Percentiles rank a stretch among this genome's conserved stretches.
Evolutionary conservation across 2,113 vertebrate species (phyloP).

Genomic region (Paraplagusia blochii): DNA sequence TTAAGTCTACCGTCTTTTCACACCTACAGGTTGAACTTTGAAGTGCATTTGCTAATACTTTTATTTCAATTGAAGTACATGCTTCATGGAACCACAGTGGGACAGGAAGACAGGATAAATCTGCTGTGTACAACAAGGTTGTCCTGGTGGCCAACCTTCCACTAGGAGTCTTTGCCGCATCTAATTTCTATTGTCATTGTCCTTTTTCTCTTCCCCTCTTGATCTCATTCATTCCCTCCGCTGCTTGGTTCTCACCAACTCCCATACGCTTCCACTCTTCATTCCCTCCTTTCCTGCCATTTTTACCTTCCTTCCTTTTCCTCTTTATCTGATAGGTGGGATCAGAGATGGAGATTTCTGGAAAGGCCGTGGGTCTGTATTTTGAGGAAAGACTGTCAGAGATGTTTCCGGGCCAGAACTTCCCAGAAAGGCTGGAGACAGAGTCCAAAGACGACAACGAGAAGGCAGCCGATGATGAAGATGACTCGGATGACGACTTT

Average conservation of each 20-base stretch:
- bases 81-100: constrained; percentile 64
- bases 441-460: constrained; percentile 79
- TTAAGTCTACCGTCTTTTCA: no score
- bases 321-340: constrained; percentile 79
- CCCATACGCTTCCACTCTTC: constrained; percentile 38
- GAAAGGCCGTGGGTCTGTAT: constrained; percentile 89
- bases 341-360: constrained; percentile 96
- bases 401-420: constrained; percentile 92
- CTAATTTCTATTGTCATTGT: constrained; percentile 69
- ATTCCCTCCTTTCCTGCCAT: constrained; percentile 20
- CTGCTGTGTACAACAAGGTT: constrained; percentile 83
- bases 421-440: constrained; percentile 84
- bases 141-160: constrained; percentile 69
- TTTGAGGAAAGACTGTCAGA: constrained; percentile 94
- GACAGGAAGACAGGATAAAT: constrained; percentile 43
- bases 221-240: constrained; percentile 43
- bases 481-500: constrained; percentile 95
- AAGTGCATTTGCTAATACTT: no score
- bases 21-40: no score
- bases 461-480: constrained; percentile 84
- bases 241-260: constrained; percentile 19
- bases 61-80: constrained; percentile 17
- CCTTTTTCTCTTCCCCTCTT: constrained; percentile 36
- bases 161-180: constrained; percentile 65
- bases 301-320: constrained; percentile 3